Base-by-base conservation (phyloP, 2,113 vertebrate species). In the Upupa epops region DNA sequence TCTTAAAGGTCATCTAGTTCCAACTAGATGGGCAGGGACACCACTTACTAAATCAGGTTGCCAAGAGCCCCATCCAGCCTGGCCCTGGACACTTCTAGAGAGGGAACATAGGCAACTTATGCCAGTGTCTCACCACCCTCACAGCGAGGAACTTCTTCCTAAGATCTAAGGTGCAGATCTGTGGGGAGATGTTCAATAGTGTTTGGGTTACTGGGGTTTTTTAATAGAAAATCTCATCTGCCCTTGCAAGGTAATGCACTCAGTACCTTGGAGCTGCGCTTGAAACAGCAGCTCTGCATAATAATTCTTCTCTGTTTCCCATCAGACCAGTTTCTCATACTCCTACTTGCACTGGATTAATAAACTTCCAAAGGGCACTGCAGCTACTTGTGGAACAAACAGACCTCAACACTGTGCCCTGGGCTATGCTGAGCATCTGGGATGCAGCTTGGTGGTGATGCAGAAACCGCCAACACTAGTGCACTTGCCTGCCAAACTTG, bases 401-500 rank as follows among this genome's bases (percentile, higher is more conserved):
- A 32, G 26, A 6, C 8, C 61, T 54, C 13, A 24, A 3, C 3
- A 2, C 4, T 40, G 26, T 88, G 46, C 48, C 22, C 45, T 66
- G 5, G 2, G 7, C 36, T 68, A 15, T 1, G 1, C 26, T 55
- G 52, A 64, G 74, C 5, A 1, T 36, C n/a, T 0, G 2, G 59
- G 42, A 78, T 0, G 1, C 31, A 70, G 9, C 32, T 77, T 2
- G 2, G 11, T 55, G 52, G 4, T 28, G 56, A 14, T 32, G 17
- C 8, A 22, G 58, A 0, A 0, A 42, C 29, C 4, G 3, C 48
- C 0, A 2, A n/a, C 0, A 1, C 16, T 6, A 4, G 3, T 55
- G 32, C 24, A 13, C 28, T 86, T 1, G 0, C 51, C 64, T 56
- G 28, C 40, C 0, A 21, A 75, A 42, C 29, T 60, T 6, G 2